Base-by-base conservation (phyloP, 2,888 invertebrate genomes). In the Ichneumon xanthorius region DNA sequence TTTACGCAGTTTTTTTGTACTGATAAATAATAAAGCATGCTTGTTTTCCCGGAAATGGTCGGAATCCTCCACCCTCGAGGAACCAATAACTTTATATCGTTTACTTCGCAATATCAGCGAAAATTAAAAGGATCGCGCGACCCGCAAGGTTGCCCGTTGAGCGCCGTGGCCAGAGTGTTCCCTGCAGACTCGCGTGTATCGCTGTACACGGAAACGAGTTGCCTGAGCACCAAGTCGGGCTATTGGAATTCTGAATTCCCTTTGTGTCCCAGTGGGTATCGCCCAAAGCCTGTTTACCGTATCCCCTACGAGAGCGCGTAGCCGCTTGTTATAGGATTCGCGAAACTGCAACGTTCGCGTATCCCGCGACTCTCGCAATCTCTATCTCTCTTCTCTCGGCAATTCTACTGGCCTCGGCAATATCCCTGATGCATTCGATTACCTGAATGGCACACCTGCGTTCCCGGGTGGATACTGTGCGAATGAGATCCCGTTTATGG, bases 351-450 rank as follows among this genome's bases (percentile, higher is more conserved):
- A 63, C 58, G 70, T 71, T 22, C 22, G 65, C 61, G 16, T 61
- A 30, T 26, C 40, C 48, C 19, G 33, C 22, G 45, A 40, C 48
- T 78, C 48, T 33, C 65, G 63, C n/a, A 37, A 50, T 30, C 48
- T 50, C 26, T 53, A 19, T 68, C 53, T 70, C 61, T 37, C 61
- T 70, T 50, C 53, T 70, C 61, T 16, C 37, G 70, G 11, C 53
- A 16, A 73, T 81, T 81, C 61, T 53, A 68, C 65, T 61, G 76
- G 55, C n/a, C 50, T 40, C 40, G 30, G 63, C 77, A 68, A 78
- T 77, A 81, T 78, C 82, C 26, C 73, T 79, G 58, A 78, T 70
- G 67, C 76, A 85, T 80, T 80, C 85, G 82, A 82, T 85, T 85
- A 85, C 67, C 71, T 65, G 75, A 76, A 82, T 82, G 33, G 67